Percentiles rank a stretch among this genome's conserved stretches.
phyloP scores from a whole-genome alignment of 2,113 vertebrate genomes.

The Aplodontia rufa region DNA sequence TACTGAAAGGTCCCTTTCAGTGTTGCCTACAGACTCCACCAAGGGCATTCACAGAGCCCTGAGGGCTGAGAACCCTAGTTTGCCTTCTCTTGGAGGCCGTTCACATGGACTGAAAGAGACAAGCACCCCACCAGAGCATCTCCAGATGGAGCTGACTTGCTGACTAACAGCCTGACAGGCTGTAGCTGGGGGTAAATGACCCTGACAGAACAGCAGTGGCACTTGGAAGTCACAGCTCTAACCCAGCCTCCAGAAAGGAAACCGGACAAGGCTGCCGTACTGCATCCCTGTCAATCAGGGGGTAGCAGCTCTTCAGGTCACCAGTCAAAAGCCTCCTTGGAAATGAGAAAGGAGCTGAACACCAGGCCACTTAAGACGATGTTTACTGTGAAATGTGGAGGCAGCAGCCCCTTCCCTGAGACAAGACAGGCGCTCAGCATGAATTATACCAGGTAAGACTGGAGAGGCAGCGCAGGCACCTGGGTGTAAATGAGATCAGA shows the following conservation, averaged over 20 bases:
- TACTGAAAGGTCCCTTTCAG: not conserved
- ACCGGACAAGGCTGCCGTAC: not conserved
- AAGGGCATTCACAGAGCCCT: not conserved
- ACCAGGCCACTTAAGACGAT: slow-evolving; percentile 45
- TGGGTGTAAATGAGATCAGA: not conserved
- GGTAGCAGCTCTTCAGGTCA: slow-evolving; percentile 58
- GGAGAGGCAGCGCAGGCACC: not conserved
- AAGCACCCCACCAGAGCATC: not conserved
- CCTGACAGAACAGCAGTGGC: not conserved
- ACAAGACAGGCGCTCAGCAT: not conserved
- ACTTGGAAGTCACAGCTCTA: not conserved
- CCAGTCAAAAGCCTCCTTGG: slow-evolving; percentile 70
- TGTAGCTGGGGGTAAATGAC: not conserved
- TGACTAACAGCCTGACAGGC: not conserved
- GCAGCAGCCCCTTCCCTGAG: not conserved
- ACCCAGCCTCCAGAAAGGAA: not conserved
- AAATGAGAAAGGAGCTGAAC: slow-evolving; percentile 54
- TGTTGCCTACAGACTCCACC: not conserved
- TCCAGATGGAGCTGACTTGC: not conserved
- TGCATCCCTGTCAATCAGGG: not conserved
- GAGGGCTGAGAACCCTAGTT: not conserved
- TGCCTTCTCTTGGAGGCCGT: not conserved
- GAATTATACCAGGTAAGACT: slow-evolving; percentile 9
- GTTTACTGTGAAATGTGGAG: slow-evolving; percentile 62
- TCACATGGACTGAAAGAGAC: not conserved